Percentiles rank a stretch among this genome's conserved stretches.
Conservation (phyloP, 2,888 invertebrate species). For the Marronus borbonicus region DNA sequence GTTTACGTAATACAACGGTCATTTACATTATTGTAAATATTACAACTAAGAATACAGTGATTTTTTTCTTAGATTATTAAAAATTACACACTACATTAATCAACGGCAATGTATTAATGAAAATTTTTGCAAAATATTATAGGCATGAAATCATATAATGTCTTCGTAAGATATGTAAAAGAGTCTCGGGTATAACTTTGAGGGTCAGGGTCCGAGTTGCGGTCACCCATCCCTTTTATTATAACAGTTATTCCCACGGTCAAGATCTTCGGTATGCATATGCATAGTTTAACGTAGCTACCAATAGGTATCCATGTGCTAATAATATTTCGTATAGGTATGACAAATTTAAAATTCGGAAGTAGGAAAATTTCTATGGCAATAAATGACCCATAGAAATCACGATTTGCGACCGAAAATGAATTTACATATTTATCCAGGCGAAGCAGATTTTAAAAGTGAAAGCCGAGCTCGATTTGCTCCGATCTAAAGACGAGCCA, state of each 20-base stretch:
- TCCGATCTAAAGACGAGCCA: slow-evolving; percentile 51
- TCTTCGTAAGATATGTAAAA: too few relatives aligned
- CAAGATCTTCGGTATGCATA: slow-evolving; percentile 36
- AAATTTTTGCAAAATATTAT: neutral
- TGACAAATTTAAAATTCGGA: slow-evolving; percentile 43
- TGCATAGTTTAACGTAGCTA: slow-evolving; percentile 14
- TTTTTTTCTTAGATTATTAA: too few relatives aligned
- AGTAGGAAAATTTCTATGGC: slow-evolving; percentile 33
- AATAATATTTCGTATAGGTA: neutral
- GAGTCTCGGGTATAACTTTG: too few relatives aligned
- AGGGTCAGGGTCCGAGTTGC: slow-evolving; percentile 17
- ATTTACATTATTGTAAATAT: too few relatives aligned
- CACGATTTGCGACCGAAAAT: slow-evolving; percentile 49
- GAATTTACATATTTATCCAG: slow-evolving; percentile 35
- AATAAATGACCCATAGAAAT: slow-evolving; percentile 51
- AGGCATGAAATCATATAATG: too few relatives aligned
- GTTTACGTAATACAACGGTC: too few relatives aligned
- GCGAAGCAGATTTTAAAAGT: slow-evolving; percentile 53
- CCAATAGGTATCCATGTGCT: too few relatives aligned
- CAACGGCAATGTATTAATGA: too few relatives aligned
- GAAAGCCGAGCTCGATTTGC: slow-evolving; percentile 49
- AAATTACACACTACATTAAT: too few relatives aligned
- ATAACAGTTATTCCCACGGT: slow-evolving; percentile 41
- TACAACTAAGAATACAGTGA: too few relatives aligned
- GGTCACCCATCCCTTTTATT: slow-evolving; percentile 22